Evolutionary conservation across 2,797 vertebrate species (phyloP).

Genomic region (Scolopax bukidnonensis): DNA sequence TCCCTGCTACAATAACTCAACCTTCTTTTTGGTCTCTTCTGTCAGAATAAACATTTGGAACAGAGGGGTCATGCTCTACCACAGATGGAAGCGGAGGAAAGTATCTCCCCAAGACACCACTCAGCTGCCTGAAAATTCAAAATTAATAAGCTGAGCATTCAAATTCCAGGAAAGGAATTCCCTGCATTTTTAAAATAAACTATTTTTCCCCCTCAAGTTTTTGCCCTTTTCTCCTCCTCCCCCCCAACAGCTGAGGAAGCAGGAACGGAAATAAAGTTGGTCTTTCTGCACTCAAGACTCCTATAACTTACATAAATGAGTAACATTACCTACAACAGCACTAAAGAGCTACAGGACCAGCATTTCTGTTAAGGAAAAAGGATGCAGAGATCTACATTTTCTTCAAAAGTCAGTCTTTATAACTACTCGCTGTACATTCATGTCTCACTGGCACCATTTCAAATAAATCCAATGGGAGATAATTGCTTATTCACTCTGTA

Average conservation of each 20-base stretch:
- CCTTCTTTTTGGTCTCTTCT: background rate
- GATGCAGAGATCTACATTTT: background rate
- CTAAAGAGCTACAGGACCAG: background rate
- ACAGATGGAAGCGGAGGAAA: background rate
- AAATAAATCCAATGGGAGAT: background rate
- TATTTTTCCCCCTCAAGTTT: background rate
- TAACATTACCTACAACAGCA: background rate
- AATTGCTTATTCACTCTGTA: background rate
- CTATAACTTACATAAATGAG: background rate
- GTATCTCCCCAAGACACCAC: background rate
- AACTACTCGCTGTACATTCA: rapidly evolving
- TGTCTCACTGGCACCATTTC: background rate
- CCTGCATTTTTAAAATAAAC: background rate
- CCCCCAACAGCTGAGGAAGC: background rate
- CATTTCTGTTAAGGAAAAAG: background rate
- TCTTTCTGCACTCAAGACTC: background rate
- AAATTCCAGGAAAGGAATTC: background rate
- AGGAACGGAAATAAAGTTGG: background rate
- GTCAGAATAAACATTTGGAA: background rate
- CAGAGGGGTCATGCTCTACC: background rate
- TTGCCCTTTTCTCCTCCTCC: background rate
- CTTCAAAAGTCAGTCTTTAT: background rate
- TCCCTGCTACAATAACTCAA: background rate
- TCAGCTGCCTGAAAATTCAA: background rate
- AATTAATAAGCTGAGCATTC: background rate